Evolutionary conservation across 2,888 invertebrate species (phyloP), one percentile per base, ranked within the genome.

Genomic region (Cryptosula pallasiana): DNA sequence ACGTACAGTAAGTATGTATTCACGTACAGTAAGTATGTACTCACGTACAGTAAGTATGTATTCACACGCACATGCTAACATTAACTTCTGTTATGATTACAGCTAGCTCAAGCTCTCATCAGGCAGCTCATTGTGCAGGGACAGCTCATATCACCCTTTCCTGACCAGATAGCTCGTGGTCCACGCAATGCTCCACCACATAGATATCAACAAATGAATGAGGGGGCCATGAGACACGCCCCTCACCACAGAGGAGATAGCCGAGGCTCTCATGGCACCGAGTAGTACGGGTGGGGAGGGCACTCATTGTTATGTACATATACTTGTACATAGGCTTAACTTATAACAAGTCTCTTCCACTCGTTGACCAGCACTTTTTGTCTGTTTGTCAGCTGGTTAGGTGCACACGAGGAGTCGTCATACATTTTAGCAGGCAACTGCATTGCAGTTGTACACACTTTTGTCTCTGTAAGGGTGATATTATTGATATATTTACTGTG

Each of bases 61-160:
- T n/a, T n/a, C n/a, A n/a, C n/a, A n/a, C n/a, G n/a, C n/a, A n/a
- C n/a, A n/a, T n/a, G n/a, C n/a, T n/a, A n/a, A n/a, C n/a, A n/a
- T n/a, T n/a, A n/a, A n/a, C n/a, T n/a, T n/a, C n/a, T n/a, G n/a
- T n/a, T n/a, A n/a, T n/a, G n/a, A 32, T 63, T 63, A 5, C 63
- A 63, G 63, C 34, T 63, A 20, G 63, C 63, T 34, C 63, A 63
- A 32, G 63, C 27, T 63, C 63, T 63, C 32, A 63, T 63, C 9
- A 27, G 63, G 13, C 63, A 63, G 34, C 63, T 63, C 3, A 20
- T 63, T 3, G 27, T 27, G 2, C 63, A 63, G 34, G 63, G 63
- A 3, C 63, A 63, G 32, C 34, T 63, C 9, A 32, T 27, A 63
- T 9, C 63, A 29, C 55, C 55, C 16, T n/a, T 55, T 3, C 20